These are phyloP conservation scores for Macrotis lagotis DNA, from an alignment of 2,113 vertebrate species.

Conservation along the genomic window DNA sequence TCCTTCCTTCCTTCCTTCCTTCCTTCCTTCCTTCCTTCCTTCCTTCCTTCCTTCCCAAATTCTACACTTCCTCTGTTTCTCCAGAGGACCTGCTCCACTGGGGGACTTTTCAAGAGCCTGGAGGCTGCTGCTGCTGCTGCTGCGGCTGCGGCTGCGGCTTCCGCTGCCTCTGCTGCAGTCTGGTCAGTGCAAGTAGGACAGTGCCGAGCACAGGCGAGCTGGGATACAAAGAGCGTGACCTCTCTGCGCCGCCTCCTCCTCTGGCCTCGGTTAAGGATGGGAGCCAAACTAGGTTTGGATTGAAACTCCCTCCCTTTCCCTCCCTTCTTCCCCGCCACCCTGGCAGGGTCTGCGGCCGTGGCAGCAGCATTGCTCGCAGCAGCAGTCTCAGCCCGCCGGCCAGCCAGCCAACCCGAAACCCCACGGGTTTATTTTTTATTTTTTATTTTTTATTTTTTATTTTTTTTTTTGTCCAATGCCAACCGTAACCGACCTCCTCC, in stretches of 20 bases:
- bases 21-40: background rate
- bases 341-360: conserved; percentile 20
- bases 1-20: background rate
- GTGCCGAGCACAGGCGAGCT: background rate
- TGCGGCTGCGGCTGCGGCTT: background rate
- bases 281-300: conserved; percentile 3
- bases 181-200: background rate
- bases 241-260: background rate
- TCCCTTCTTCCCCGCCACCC: conserved; percentile 25
- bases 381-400: background rate
- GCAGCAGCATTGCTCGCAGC: conserved; percentile 45
- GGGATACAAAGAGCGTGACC: conserved; percentile 26
- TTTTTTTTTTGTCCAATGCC: background rate
- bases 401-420: background rate
- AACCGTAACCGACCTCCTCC: conserved; percentile 45
- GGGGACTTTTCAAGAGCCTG: background rate
- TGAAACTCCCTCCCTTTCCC: conserved; percentile 31
- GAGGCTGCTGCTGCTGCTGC: background rate
- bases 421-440: background rate
- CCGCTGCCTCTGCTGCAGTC: background rate
- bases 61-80: conserved; percentile 17
- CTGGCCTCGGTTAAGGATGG: background rate
- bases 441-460: too few species aligned
- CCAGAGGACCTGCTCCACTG: background rate
- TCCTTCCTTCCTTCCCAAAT: background rate